A percentile compares a stretch with the other conserved stretches of the same genome.
Evolutionary conservation across 2,113 vertebrate genomes (phyloP).

Genomic region (Calypte anna): DNA sequence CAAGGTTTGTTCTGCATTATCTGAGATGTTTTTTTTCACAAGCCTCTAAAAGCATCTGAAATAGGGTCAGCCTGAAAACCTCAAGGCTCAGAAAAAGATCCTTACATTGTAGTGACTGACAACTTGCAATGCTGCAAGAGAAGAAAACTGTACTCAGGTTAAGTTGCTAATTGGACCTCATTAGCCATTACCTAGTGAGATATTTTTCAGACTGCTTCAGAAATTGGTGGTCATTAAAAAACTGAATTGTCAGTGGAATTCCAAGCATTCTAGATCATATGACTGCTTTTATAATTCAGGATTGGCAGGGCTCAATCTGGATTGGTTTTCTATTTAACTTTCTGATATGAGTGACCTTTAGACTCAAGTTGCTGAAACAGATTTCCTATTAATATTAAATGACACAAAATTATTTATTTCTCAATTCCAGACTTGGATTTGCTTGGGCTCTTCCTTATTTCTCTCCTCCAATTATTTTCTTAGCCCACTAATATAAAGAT

Average conservation of each 20-base stretch:
- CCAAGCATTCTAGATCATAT: background rate
- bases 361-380: slow-evolving; percentile 56
- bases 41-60: background rate
- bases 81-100: background rate
- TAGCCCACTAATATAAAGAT: background rate
- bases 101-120: background rate
- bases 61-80: background rate
- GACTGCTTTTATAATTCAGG: slow-evolving; percentile 51
- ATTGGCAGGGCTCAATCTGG: slow-evolving; percentile 17
- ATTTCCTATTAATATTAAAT: slow-evolving; percentile 71
- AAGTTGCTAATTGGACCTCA: background rate
- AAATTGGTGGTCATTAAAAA: background rate
- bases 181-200: background rate
- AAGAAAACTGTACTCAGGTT: background rate
- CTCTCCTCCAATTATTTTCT: slow-evolving; percentile 47
- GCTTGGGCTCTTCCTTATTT: slow-evolving; percentile 39
- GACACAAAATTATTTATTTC: background rate
- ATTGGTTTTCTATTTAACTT: slow-evolving; percentile 56
- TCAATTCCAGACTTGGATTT: slow-evolving; percentile 26
- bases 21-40: background rate
- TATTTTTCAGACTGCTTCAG: background rate
- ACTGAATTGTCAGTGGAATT: background rate
- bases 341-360: slow-evolving; percentile 60
- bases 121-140: background rate
- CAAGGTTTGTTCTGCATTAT: background rate